These are phyloP conservation scores for Nasonia oneida DNA, from an alignment of 2,888 invertebrate genomes.

Conservation along the genomic window DNA sequence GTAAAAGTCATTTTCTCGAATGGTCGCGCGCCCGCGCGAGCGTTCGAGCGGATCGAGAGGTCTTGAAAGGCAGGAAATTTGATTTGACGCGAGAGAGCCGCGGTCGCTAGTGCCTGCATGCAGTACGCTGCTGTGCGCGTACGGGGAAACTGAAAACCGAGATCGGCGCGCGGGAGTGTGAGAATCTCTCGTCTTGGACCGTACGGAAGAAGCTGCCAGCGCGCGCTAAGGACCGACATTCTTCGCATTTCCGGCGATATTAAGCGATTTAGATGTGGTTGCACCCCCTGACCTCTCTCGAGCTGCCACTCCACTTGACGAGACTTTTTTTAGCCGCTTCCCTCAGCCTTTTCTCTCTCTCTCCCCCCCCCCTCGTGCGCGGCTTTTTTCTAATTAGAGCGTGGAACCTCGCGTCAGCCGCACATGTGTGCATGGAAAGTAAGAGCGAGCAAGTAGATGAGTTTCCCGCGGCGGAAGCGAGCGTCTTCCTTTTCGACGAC, in stretches of 20 bases:
- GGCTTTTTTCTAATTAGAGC: conserved; percentile 36
- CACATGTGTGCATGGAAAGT: neutral
- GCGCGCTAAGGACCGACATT: conserved; percentile 51
- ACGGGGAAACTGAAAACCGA: conserved; percentile 23
- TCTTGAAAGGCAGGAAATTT: conserved; percentile 56
- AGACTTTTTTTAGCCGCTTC: conserved; percentile 37
- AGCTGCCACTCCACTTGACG: conserved; percentile 58
- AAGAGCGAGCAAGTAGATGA: conserved; percentile 5
- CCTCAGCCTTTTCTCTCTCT: conserved; percentile 16
- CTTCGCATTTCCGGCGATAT: conserved; percentile 64
- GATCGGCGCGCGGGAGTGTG: conserved; percentile 42
- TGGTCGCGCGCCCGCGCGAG: neutral
- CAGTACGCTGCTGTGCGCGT: neutral
- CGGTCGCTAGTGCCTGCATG: neutral
- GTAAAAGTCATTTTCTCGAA: conserved; percentile 54
- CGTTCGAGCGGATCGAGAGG: conserved; percentile 44
- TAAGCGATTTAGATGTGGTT: conserved; percentile 57
- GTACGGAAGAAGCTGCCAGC: conserved; percentile 27
- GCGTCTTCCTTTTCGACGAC: neutral
- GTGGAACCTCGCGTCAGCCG: no score
- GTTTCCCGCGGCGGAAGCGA: conserved; percentile 32
- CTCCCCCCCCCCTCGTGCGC: neutral
- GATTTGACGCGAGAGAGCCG: conserved; percentile 43
- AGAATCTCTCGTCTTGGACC: conserved; percentile 37
- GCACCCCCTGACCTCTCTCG: conserved; percentile 17